Evolutionary conservation across 2,888 invertebrate species (phyloP).

Genomic region (Coelinius sp.): DNA sequence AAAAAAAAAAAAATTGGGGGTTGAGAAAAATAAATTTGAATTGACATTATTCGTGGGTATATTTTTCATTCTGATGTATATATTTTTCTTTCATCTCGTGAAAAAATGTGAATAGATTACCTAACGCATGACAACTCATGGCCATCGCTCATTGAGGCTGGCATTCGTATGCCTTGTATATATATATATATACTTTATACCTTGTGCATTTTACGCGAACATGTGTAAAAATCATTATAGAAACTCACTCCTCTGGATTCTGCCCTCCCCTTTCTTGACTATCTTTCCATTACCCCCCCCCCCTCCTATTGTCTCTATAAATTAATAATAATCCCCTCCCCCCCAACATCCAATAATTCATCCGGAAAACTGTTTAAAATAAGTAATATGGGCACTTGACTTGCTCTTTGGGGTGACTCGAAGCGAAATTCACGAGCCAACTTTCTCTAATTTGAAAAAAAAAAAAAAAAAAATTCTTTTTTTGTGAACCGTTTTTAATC

Average conservation of each 20-base stretch:
- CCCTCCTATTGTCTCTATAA: neutral
- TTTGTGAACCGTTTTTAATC: slow-evolving; percentile 53
- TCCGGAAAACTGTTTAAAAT: slow-evolving; percentile 1
- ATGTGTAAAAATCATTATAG: neutral
- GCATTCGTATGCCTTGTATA: neutral
- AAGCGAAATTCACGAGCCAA: slow-evolving; percentile 16
- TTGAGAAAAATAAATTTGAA: neutral
- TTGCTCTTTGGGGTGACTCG: slow-evolving; percentile 33
- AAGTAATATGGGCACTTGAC: slow-evolving; percentile 35
- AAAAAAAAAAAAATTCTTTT: slow-evolving; percentile 29
- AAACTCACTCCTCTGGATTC: neutral
- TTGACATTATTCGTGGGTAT: neutral
- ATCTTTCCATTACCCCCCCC: neutral
- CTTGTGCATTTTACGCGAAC: neutral
- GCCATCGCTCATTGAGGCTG: slow-evolving; percentile 6
- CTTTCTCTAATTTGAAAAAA: slow-evolving; percentile 9
- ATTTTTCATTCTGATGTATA: neutral
- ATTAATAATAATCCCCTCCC: neutral
- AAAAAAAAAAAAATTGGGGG: slow-evolving; percentile 35
- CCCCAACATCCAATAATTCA: neutral
- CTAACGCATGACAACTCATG: slow-evolving; percentile 10
- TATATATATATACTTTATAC: neutral
- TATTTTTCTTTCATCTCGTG: slow-evolving; percentile 1
- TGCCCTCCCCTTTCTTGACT: neutral
- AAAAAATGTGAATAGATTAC: slow-evolving; percentile 10